These are phyloP conservation scores for Drosophila melanica DNA, from an alignment of 1,140 invertebrate species.

Conservation along the genomic window DNA sequence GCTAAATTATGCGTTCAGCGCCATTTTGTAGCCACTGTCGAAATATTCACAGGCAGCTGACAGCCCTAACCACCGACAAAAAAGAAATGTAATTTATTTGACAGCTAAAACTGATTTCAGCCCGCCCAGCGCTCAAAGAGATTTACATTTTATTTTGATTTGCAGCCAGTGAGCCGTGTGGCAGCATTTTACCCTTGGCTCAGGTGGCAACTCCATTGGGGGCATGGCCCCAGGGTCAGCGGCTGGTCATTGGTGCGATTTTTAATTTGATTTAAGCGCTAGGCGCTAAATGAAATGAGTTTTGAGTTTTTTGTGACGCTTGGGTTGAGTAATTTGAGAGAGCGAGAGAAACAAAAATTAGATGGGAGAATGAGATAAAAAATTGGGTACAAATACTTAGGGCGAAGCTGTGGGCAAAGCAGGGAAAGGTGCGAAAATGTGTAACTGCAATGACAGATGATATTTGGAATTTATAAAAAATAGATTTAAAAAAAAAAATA, in stretches of 20 bases:
- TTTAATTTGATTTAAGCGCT: conserved; percentile 71
- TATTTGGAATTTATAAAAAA: no score
- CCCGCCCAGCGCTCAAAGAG: conserved; percentile 53
- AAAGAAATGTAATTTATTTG: conserved; percentile 68
- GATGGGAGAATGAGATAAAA: no score
- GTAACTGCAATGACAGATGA: no score
- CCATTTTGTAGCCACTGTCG: conserved; percentile 55
- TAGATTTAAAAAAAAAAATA: no score
- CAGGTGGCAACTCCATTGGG: conserved; percentile 35
- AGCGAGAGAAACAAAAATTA: no score
- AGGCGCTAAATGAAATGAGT: conserved; percentile 68
- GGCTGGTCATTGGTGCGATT: conserved; percentile 72
- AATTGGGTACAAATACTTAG: no score
- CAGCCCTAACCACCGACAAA: background rate
- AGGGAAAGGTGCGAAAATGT: no score
- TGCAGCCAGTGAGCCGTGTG: conserved; percentile 69
- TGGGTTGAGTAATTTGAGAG: background rate
- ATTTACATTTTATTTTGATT: conserved; percentile 76
- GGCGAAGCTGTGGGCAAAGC: no score
- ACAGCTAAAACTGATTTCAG: conserved; percentile 69
- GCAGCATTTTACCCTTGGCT: conserved; percentile 49
- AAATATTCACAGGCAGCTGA: conserved; percentile 11
- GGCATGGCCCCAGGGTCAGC: conserved; percentile 59
- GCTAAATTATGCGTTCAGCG: conserved; percentile 72
- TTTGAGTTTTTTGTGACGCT: conserved; percentile 29